Percentiles rank a stretch among this genome's conserved stretches.
Conservation (phyloP, 1,140 invertebrate genomes). For the Bilobella aurantiaca region DNA sequence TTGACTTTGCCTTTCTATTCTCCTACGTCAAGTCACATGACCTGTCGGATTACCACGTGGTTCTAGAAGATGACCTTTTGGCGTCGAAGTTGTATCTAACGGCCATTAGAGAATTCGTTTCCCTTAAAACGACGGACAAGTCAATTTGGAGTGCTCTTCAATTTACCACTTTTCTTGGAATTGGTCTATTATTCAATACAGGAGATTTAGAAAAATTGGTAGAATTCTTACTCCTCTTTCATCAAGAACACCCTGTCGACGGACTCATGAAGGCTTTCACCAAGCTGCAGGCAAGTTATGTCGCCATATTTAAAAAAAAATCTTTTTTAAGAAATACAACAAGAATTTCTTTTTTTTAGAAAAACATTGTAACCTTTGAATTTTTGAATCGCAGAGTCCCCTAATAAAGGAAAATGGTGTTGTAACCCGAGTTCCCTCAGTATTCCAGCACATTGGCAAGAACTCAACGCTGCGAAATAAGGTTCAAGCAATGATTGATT, state of each 20-base stretch:
- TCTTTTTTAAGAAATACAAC: no score
- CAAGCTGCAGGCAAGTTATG: no score
- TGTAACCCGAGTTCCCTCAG: constrained; percentile 23
- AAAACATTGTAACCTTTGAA: no score
- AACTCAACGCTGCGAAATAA: constrained; percentile 32
- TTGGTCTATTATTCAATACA: constrained; percentile 27
- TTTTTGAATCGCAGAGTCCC: constrained; percentile 9
- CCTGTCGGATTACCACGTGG: constrained; percentile 27
- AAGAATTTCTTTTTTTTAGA: no score
- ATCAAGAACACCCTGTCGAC: constrained; percentile 32
- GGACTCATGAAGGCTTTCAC: constrained; percentile 23
- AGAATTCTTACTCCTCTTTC: constrained; percentile 26
- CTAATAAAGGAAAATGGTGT: constrained; percentile 19
- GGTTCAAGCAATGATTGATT: constrained; percentile 28
- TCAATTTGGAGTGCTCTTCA: constrained; percentile 32
- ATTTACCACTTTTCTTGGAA: constrained; percentile 29
- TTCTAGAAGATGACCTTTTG: constrained; percentile 32
- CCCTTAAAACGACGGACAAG: not conserved
- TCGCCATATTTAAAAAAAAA: no score
- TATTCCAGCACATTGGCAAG: constrained; percentile 31
- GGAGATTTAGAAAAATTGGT: constrained; percentile 21
- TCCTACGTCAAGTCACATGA: constrained; percentile 16
- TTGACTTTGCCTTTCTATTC: constrained; percentile 33
- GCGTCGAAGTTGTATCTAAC: constrained; percentile 22
- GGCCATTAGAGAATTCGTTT: constrained; percentile 25